Conservation (phyloP, 1,140 invertebrate genomes). For the Nephotettix cincticeps region DNA sequence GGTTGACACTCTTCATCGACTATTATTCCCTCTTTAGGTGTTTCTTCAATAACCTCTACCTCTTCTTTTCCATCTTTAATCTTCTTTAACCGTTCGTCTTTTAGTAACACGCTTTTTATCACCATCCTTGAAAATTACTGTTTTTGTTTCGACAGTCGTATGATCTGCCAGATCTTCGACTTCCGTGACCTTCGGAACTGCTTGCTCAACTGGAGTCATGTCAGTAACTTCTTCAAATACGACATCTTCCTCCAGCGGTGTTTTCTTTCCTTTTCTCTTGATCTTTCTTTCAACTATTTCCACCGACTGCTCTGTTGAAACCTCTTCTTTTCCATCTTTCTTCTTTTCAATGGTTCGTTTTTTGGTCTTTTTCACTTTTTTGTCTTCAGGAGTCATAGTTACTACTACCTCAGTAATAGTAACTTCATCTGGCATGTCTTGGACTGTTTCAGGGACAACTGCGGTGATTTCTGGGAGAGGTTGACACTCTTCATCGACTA, state of each 20-base stretch:
- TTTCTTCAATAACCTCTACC: slow-evolving; percentile 40
- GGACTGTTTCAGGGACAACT: slow-evolving; percentile 15
- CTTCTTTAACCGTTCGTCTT: slow-evolving; percentile 38
- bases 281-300: not conserved
- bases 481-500: slow-evolving; percentile 31
- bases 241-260: not conserved
- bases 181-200: slow-evolving; percentile 28
- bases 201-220: slow-evolving; percentile 5
- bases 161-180: slow-evolving; percentile 24
- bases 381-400: slow-evolving; percentile 32
- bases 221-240: slow-evolving; percentile 10
- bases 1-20: slow-evolving; percentile 43
- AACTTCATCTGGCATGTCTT: slow-evolving; percentile 40
- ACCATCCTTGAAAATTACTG: slow-evolving; percentile 15
- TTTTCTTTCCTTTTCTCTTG: not conserved
- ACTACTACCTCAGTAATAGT: slow-evolving; percentile 41
- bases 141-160: slow-evolving; percentile 35
- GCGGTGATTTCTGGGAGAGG: not conserved
- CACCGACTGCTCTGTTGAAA: not conserved
- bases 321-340: slow-evolving; percentile 29
- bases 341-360: slow-evolving; percentile 42
- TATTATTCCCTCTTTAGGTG: slow-evolving; percentile 41
- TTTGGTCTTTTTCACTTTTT: slow-evolving; percentile 43
- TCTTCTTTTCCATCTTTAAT: slow-evolving; percentile 34
- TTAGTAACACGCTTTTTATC: slow-evolving; percentile 40